Conservation (phyloP, 2,888 invertebrate genomes). For the Orthosia cruda region DNA sequence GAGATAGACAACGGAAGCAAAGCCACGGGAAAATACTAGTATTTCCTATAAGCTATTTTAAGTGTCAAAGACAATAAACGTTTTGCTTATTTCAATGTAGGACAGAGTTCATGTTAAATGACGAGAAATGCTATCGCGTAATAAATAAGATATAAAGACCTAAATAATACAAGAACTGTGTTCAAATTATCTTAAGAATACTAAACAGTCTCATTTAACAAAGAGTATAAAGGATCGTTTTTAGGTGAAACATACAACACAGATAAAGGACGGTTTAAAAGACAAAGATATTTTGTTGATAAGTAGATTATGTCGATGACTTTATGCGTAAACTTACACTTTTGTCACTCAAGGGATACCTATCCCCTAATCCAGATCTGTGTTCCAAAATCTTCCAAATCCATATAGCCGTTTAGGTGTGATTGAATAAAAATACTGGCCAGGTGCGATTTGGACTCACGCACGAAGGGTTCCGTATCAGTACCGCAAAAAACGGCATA, state of each 20-base stretch:
- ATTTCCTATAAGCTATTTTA: background rate
- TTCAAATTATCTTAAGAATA: slow-evolving; percentile 32
- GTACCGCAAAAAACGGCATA: too few species aligned
- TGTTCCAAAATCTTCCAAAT: background rate
- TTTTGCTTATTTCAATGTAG: background rate
- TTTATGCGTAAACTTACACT: background rate
- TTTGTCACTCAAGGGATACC: background rate
- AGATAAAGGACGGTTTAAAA: background rate
- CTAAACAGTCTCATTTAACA: slow-evolving; percentile 16
- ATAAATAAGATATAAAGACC: slow-evolving; percentile 38
- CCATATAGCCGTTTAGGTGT: background rate
- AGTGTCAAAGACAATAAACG: too few species aligned
- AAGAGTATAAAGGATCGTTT: slow-evolving; percentile 17
- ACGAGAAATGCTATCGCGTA: slow-evolving; percentile 14
- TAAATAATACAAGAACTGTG: slow-evolving; percentile 15
- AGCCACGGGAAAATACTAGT: background rate
- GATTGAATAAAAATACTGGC: background rate
- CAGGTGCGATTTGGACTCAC: too few species aligned
- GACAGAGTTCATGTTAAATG: slow-evolving; percentile 2
- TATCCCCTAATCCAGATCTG: background rate
- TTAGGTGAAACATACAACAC: slow-evolving; percentile 18
- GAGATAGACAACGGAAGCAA: background rate
- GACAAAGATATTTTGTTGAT: background rate
- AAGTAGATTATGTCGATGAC: background rate
- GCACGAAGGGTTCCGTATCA: too few species aligned